These are phyloP conservation scores for Oreohelix idahoensis DNA, from an alignment of 1,140 invertebrate genomes.

Conservation along the genomic window DNA sequence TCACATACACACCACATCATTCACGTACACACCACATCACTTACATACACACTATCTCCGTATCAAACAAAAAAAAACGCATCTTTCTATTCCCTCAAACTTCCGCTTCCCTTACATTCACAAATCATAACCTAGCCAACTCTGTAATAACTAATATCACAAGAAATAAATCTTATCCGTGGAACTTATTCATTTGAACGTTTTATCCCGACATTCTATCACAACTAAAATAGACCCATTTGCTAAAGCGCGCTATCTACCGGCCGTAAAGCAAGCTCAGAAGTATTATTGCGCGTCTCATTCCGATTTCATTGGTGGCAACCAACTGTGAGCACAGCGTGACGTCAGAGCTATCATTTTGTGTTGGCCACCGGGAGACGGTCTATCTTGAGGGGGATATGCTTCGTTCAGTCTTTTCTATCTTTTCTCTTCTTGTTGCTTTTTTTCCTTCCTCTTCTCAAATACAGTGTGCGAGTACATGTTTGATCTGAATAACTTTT, in stretches of 20 bases:
- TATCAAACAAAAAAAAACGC: too few relatives aligned
- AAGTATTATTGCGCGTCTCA: slow-evolving; percentile 30
- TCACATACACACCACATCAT: too few relatives aligned
- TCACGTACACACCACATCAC: too few relatives aligned
- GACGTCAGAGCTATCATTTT: slow-evolving; percentile 33
- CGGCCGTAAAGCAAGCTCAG: background rate
- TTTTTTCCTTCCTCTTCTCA: background rate
- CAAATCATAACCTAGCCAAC: too few relatives aligned
- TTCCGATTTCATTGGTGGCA: slow-evolving; percentile 19
- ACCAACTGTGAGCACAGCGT: slow-evolving; percentile 8
- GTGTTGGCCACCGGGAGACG: background rate
- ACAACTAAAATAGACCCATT: slow-evolving; percentile 35
- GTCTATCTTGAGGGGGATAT: background rate
- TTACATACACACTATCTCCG: too few relatives aligned
- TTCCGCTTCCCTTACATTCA: too few relatives aligned
- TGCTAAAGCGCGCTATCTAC: slow-evolving; percentile 34
- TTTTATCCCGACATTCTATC: slow-evolving; percentile 16
- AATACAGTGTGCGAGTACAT: too few relatives aligned
- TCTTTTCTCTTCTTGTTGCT: background rate
- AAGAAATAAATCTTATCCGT: too few relatives aligned
- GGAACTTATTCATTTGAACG: too few relatives aligned
- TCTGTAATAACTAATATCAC: too few relatives aligned
- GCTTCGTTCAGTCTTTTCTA: background rate
- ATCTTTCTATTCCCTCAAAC: too few relatives aligned
- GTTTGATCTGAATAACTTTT: too few relatives aligned